These are phyloP conservation scores for Melanotaenia nigrans DNA, from an alignment of 2,797 vertebrate species.

Conservation along the genomic window DNA sequence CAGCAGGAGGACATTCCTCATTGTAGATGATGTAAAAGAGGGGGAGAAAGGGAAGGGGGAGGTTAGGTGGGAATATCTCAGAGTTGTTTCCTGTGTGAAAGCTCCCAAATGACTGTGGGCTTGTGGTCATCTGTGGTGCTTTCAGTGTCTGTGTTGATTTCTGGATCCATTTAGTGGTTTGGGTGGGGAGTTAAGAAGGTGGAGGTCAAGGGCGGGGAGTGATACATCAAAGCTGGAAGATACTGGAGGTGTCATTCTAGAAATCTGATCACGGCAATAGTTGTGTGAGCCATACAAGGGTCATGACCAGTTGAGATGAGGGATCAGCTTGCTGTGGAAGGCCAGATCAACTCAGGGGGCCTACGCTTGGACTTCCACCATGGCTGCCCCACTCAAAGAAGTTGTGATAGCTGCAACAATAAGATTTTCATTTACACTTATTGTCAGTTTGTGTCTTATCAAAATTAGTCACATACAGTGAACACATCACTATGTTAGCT, in stretches of 20 bases:
- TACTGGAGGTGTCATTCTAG: conserved; percentile 26
- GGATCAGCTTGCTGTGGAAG: not conserved
- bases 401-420: too few relatives aligned
- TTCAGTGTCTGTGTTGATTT: conserved; percentile 32
- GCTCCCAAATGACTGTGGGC: conserved; percentile 39
- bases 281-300: conserved; percentile 17
- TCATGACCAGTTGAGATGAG: conserved; percentile 33
- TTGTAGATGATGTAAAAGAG: conserved; percentile 61
- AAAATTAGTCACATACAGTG: too few relatives aligned
- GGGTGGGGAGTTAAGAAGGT: conserved; percentile 17
- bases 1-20: conserved; percentile 82
- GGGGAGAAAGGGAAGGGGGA: conserved; percentile 21
- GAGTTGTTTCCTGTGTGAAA: conserved; percentile 74
- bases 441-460: too few relatives aligned
- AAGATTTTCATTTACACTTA: too few relatives aligned
- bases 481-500: too few relatives aligned
- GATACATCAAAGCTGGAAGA: conserved; percentile 41
- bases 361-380: too few relatives aligned
- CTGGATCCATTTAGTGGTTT: conserved; percentile 70
- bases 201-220: conserved; percentile 17
- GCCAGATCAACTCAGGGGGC: not conserved
- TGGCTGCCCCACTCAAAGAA: too few relatives aligned
- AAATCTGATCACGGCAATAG: conserved; percentile 47
- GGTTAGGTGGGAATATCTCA: conserved; percentile 60
- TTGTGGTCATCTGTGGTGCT: conserved; percentile 56